Base-by-base conservation (phyloP, 2,113 vertebrate genomes). In the Spermophilus dauricus region DNA sequence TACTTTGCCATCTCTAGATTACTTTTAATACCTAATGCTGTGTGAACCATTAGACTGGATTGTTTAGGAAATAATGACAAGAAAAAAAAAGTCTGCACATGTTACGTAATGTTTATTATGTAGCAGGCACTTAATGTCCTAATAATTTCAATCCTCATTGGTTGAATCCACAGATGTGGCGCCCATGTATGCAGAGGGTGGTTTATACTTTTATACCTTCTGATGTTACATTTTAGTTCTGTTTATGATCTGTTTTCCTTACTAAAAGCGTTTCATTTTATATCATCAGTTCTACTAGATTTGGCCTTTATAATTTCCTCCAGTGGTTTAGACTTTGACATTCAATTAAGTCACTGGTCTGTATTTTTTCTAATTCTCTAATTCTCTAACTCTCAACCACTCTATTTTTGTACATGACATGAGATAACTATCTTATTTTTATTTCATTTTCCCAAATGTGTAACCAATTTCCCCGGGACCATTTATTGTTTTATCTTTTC, bases 341-440 rank as follows among this genome's bases (percentile, higher is more conserved):
- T 16, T 18, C 65, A 90, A 22, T 92, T 37, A 87, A 82, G 39
- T 86, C 28, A 70, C 42, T 85, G n/a, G 28, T 73, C n/a, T 37
- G 20, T 24, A 63, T 89, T 73, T 30, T 24, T 86, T 86, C 28
- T 13, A 67, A 42, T 48, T 69, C 22, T 86, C 28, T 13, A 67
- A 42, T 48, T 69, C 22, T 78, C 91, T 76, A 86, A 32, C 45
- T 85, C 1, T 56, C 45, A 48, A 37, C 8, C 42, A 73, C 75
- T 39, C 53, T 56, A 72, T 13, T 75, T 58, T 58, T 91, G 37
- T 58, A 14, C n/a, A 32, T 45, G 18, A 69, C 28, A 22, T 24
- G 39, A 77, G 53, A 73, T 91, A 96, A 67, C n/a, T 4, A 95
- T 51, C 78, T 82, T 77, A 45, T 81, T 95, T 83, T 89, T 73